Conservation (phyloP, 2,888 invertebrate species). For the Diaphora mendica region DNA sequence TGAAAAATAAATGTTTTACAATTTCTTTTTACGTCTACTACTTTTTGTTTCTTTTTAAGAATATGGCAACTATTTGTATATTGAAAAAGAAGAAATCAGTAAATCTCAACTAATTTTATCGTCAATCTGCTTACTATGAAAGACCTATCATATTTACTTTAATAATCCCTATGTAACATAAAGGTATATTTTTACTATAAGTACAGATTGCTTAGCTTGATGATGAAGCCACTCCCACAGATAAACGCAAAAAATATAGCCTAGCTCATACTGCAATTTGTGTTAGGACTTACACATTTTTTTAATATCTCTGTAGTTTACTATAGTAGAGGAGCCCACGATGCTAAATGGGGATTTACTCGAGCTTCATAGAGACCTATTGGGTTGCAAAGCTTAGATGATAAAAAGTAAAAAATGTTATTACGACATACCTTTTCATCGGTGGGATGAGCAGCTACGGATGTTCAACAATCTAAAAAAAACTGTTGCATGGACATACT, state of each 20-base stretch:
- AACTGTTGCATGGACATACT: no score
- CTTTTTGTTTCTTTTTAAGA: background rate
- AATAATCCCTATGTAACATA: background rate
- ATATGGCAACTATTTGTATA: no score
- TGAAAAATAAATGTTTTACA: constrained; percentile 78
- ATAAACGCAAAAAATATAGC: background rate
- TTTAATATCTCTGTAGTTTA: no score
- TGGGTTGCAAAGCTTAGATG: no score
- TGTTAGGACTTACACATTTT: no score
- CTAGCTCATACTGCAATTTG: background rate
- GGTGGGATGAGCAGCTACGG: no score
- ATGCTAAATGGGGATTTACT: no score
- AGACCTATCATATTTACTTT: background rate
- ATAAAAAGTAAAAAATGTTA: no score
- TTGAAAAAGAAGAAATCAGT: background rate
- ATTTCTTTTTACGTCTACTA: background rate
- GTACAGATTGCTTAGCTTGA: background rate
- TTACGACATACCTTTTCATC: no score
- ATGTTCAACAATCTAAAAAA: no score
- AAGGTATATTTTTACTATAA: background rate
- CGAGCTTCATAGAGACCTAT: no score
- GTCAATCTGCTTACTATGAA: background rate
- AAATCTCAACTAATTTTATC: background rate
- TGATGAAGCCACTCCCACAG: background rate
- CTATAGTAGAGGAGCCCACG: no score